Conservation (phyloP, 2,797 vertebrate genomes). For the Morus bassanus region DNA sequence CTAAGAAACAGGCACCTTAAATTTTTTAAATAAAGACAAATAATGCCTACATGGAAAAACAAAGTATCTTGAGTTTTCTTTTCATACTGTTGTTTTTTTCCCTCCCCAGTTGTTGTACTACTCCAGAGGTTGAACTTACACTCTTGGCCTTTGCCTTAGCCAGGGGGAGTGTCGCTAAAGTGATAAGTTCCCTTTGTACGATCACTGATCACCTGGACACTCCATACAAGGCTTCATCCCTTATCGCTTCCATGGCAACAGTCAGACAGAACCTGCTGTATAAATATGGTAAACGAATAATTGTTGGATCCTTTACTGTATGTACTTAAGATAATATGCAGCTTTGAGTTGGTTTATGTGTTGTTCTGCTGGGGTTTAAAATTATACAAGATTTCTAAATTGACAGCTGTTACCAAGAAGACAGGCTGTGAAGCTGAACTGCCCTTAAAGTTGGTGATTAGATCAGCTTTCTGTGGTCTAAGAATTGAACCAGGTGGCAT, state of each 20-base stretch:
- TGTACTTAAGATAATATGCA: background rate
- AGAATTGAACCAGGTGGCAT: background rate
- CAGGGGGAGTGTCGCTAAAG: slow-evolving; percentile 92
- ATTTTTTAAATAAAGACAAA: too few relatives aligned
- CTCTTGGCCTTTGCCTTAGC: slow-evolving; percentile 94
- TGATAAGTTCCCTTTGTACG: slow-evolving; percentile 87
- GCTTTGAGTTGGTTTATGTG: background rate
- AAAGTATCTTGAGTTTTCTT: background rate
- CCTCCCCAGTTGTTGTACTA: slow-evolving; percentile 84
- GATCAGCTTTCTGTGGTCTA: background rate
- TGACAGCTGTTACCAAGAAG: background rate
- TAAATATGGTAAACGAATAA: slow-evolving; percentile 84
- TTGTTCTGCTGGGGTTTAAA: background rate
- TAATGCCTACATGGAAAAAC: too few relatives aligned
- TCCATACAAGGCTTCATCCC: slow-evolving; percentile 85
- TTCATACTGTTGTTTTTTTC: background rate
- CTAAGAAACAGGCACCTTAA: background rate
- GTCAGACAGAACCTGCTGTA: slow-evolving; percentile 91
- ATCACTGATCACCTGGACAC: slow-evolving; percentile 85
- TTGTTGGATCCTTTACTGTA: background rate
- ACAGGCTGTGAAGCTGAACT: background rate
- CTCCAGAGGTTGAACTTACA: slow-evolving; percentile 91
- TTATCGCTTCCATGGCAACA: slow-evolving; percentile 90
- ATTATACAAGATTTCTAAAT: background rate
- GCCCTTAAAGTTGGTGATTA: background rate